Evolutionary conservation across 2,797 vertebrate genomes (phyloP), one percentile per base, ranked within the genome.

Genomic region (Argentina silus): DNA sequence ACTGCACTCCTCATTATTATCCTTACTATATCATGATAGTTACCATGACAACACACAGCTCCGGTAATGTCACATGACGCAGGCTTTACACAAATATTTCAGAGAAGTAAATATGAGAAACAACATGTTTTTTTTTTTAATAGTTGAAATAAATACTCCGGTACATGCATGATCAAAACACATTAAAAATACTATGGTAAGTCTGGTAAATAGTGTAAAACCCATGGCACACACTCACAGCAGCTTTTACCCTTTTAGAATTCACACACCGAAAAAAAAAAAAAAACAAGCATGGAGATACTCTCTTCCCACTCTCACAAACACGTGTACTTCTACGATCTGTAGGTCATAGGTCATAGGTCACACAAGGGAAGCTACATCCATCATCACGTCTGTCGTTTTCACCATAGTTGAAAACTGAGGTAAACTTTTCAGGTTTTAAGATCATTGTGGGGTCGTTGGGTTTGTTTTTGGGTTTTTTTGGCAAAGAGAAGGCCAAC

Each of bases 131-230:
- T 96, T 96, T 83, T 94, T 96, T 92, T 98, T 98, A 98, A 98
- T 98, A 95, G 92, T 93, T 96, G 95, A 97, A 99, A 99, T 99
- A 98, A 98, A 99, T 99, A 99, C 96, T 98, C 96, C 95, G 95
- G 96, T 97, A 98, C 96, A 98, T 98, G 97, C 96, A 97, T 94
- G 94, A 93, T 95, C 95, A 95, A 95, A 96, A 96, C 93, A 95
- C 93, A 93, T 93, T 85, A 92, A 93, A 87, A 95, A 93, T 92
- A 95, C 93, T 94, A 96, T 84, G 81, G 93, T 92, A 95, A 92
- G 87, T 95, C 95, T 95, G 90, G 92, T 94, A 94, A 94, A 97
- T 97, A 97, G 96, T 98, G 96, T 98, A 96, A 96, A 94, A 95
- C 93, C 93, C 93, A 93, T 93, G 94, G 93, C 94, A 92, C 94